Conservation (phyloP, 2,888 invertebrate species). For the Ferdinandea cuprea region DNA sequence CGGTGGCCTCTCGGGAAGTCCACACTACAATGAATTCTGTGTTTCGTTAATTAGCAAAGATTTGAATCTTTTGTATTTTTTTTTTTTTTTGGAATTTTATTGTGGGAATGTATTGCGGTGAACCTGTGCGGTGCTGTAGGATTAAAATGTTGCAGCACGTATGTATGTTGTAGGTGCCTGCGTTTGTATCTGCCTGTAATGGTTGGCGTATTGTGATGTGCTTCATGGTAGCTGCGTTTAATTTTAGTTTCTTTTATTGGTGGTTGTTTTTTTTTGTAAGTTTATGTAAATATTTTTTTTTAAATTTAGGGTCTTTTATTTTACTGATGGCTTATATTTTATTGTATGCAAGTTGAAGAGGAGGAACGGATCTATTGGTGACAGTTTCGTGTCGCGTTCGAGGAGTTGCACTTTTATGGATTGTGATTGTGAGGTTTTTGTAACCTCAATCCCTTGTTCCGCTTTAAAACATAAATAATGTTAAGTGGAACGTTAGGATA, state of each 20-base stretch:
- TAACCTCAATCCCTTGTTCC: too few species aligned
- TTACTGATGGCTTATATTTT: too few species aligned
- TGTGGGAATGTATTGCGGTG: constrained; percentile 60
- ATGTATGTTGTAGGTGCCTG: neutral
- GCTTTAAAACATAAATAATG: too few species aligned
- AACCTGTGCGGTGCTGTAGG: constrained; percentile 33
- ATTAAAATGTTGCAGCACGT: constrained; percentile 66
- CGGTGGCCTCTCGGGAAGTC: constrained; percentile 33
- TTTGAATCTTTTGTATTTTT: constrained; percentile 74
- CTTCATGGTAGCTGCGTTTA: constrained; percentile 68
- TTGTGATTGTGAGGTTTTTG: too few species aligned
- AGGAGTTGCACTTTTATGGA: too few species aligned
- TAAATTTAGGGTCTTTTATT: too few species aligned
- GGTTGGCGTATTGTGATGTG: constrained; percentile 28
- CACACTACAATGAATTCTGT: constrained; percentile 64
- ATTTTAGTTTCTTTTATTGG: constrained; percentile 52
- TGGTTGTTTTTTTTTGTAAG: neutral
- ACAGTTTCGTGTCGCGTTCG: too few species aligned
- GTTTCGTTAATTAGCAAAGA: constrained; percentile 74
- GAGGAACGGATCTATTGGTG: too few species aligned
- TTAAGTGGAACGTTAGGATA: too few species aligned
- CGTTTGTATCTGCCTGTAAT: constrained; percentile 6
- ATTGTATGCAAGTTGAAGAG: too few species aligned
- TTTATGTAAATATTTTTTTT: constrained; percentile 40
- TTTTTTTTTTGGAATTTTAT: constrained; percentile 70